A percentile compares a stretch with the other conserved stretches of the same genome.
Evolutionary conservation across 2,888 invertebrate genomes (phyloP).

Genomic region (Patella caerulea): DNA sequence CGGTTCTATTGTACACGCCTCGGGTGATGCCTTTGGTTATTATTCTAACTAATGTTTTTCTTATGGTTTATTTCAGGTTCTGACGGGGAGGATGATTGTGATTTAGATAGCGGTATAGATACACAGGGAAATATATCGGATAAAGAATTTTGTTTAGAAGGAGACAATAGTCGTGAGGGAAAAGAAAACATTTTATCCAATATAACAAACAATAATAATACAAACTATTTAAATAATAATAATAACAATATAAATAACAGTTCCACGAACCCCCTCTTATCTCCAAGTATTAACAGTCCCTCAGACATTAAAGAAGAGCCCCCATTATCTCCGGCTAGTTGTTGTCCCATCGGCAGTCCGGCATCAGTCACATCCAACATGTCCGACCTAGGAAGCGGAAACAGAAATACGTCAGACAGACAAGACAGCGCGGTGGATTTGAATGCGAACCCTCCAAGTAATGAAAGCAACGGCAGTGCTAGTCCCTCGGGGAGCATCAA

Average conservation of each 20-base stretch:
- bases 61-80: conserved; percentile 49
- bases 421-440: conserved; percentile 18
- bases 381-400: conserved; percentile 30
- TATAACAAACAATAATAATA: conserved; percentile 73
- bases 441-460: conserved; percentile 27
- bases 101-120: conserved; percentile 60
- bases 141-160: conserved; percentile 59
- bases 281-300: conserved; percentile 36
- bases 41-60: no score
- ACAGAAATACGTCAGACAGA: conserved; percentile 4
- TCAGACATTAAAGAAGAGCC: conserved; percentile 42
- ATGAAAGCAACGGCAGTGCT: conserved; percentile 32
- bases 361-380: conserved; percentile 43
- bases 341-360: conserved; percentile 40
- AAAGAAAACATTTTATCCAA: conserved; percentile 48
- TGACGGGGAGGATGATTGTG: conserved; percentile 65
- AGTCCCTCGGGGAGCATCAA: conserved; percentile 39
- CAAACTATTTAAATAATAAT: conserved; percentile 72
- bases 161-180: conserved; percentile 51
- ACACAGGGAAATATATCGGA: conserved; percentile 61
- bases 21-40: background rate
- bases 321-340: conserved; percentile 19
- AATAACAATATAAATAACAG: conserved; percentile 73
- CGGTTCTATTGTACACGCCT: background rate
- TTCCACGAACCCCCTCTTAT: conserved; percentile 31